These are phyloP conservation scores for Aphidius colemani DNA, from an alignment of 2,888 invertebrate species.

Conservation along the genomic window DNA sequence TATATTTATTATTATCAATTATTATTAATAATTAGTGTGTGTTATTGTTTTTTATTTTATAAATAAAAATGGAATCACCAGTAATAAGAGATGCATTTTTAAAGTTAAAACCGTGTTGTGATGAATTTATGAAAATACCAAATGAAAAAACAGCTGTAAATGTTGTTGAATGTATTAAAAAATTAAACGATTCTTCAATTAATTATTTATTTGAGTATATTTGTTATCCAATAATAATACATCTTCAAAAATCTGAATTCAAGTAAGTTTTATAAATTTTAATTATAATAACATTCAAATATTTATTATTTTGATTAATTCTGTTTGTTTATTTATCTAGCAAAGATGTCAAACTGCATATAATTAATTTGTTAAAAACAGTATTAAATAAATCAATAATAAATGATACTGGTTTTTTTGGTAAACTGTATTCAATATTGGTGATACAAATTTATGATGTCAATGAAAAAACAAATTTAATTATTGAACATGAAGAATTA, in stretches of 20 bases:
- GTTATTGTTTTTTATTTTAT: too few species aligned
- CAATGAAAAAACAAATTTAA: conserved; percentile 61
- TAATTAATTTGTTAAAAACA: conserved; percentile 62
- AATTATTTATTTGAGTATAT: conserved; percentile 65
- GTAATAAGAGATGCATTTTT: conserved; percentile 41
- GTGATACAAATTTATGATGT: conserved; percentile 66
- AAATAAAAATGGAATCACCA: conserved; percentile 39
- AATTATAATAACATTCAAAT: conserved; percentile 14
- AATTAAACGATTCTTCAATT: conserved; percentile 58
- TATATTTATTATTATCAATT: too few species aligned
- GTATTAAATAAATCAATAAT: conserved; percentile 63
- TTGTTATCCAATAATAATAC: conserved; percentile 61
- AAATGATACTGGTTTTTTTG: conserved; percentile 62
- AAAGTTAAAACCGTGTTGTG: conserved; percentile 64
- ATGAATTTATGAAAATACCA: conserved; percentile 62
- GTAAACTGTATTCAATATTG: conserved; percentile 64
- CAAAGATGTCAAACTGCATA: conserved; percentile 61
- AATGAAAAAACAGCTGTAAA: conserved; percentile 56
- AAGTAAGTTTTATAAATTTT: conserved; percentile 39
- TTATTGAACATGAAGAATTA: conserved; percentile 67
- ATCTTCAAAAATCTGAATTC: conserved; percentile 46
- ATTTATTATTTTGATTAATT: conserved; percentile 1
- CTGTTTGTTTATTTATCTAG: conserved; percentile 44
- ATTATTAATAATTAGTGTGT: too few species aligned
- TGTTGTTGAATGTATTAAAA: conserved; percentile 53